These are phyloP conservation scores for Apodemus agrarius DNA, from an alignment of 2,797 vertebrate species.

Conservation along the genomic window DNA sequence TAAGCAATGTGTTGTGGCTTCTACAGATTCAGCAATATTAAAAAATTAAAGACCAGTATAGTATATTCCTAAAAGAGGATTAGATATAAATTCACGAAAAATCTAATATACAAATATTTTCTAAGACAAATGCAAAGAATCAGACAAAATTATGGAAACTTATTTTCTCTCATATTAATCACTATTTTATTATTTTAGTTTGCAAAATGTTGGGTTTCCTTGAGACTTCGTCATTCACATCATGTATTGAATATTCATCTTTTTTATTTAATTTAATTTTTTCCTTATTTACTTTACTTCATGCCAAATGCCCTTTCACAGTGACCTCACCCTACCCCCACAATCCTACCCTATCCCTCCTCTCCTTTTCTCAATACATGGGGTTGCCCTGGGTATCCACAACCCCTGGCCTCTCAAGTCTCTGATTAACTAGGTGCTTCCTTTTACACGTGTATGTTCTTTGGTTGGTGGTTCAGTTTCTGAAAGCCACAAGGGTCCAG, in stretches of 20 bases:
- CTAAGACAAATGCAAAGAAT: neutral
- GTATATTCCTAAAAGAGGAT: neutral
- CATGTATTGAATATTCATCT: neutral
- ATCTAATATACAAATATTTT: neutral
- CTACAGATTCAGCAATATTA: neutral
- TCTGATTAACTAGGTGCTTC: neutral
- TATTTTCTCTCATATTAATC: neutral
- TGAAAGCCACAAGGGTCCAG: neutral
- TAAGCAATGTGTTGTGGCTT: neutral
- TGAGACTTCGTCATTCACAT: neutral
- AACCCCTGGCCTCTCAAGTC: neutral
- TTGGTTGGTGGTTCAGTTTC: neutral
- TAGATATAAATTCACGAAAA: neutral
- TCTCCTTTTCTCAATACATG: neutral
- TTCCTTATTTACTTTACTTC: neutral
- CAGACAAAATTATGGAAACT: neutral
- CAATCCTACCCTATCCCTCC: neutral
- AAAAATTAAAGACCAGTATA: neutral
- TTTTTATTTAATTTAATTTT: neutral
- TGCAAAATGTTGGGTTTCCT: neutral
- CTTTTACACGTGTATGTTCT: neutral
- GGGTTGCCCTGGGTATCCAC: neutral
- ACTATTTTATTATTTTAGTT: neutral
- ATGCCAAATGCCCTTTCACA: rapidly evolving
- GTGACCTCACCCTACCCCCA: neutral